Evolutionary conservation across 2,888 invertebrate species (phyloP).

Genomic region (Pristionchus entomophagus): DNA sequence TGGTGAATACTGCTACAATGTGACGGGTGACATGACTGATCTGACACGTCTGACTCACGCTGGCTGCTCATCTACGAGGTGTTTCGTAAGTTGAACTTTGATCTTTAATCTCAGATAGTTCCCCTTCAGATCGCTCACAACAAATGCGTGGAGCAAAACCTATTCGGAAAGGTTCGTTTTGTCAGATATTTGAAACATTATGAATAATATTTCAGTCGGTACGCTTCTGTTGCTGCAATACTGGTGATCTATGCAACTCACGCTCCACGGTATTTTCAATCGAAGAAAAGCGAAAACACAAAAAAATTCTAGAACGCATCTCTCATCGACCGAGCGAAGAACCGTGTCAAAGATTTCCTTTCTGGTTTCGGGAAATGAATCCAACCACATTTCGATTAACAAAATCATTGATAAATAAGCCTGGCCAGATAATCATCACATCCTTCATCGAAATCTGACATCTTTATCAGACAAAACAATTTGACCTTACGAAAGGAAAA

Average conservation of each 20-base stretch:
- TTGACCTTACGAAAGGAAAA: too few species aligned
- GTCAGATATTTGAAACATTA: background rate
- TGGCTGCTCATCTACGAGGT: constrained; percentile 39
- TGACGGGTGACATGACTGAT: constrained; percentile 31
- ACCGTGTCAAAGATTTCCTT: constrained; percentile 33
- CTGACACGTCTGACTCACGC: constrained; percentile 21
- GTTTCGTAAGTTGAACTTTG: constrained; percentile 2
- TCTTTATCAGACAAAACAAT: too few species aligned
- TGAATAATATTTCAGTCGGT: background rate
- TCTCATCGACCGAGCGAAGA: constrained; percentile 12
- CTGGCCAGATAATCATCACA: too few species aligned
- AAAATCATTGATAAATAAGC: too few species aligned
- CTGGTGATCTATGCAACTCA: constrained; percentile 45
- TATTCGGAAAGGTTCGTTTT: constrained; percentile 35
- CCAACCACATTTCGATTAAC: too few species aligned
- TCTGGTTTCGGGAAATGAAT: constrained; percentile 14
- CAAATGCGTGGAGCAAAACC: constrained; percentile 40
- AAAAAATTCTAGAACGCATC: constrained; percentile 12
- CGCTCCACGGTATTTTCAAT: constrained; percentile 29
- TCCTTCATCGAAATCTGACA: too few species aligned
- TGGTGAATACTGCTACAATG: constrained; percentile 46
- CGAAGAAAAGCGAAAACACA: background rate
- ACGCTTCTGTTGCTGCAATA: constrained; percentile 46
- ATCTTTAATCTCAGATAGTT: background rate
- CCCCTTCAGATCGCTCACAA: constrained; percentile 38